phyloP scores from a whole-genome alignment of 37 sponge, comb jelly and placozoan genomes.

The Lycopodina hypogea region DNA sequence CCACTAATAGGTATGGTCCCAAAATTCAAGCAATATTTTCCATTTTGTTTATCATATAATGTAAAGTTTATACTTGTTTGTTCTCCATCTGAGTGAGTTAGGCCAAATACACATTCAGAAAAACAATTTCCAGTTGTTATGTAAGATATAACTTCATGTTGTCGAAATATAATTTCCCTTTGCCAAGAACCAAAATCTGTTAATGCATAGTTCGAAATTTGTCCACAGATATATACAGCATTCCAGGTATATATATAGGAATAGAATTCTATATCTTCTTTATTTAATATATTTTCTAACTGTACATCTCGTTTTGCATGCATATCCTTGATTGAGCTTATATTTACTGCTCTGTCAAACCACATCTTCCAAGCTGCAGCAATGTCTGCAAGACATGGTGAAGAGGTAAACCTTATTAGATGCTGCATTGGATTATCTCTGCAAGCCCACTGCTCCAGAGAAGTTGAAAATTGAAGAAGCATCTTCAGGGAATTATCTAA shows the following conservation, averaged over 20 bases:
- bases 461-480: constrained; percentile 2
- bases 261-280: background rate
- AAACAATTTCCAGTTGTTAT: constrained; percentile 18
- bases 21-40: constrained; percentile 9
- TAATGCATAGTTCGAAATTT: background rate
- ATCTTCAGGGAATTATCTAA: constrained; percentile 5
- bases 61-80: constrained; percentile 5
- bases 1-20: constrained; percentile 1
- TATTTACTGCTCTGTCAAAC: background rate
- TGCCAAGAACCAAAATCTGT: too few species aligned
- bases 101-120: constrained; percentile 19
- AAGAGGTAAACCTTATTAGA: constrained; percentile 9
- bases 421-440: background rate
- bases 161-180: background rate
- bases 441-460: constrained; percentile 2
- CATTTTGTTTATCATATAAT: constrained; percentile 22
- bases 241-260: background rate
- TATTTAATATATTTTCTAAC: background rate
- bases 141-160: background rate
- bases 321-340: constrained; percentile 1
- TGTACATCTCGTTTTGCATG: background rate
- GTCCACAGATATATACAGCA: background rate
- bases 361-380: constrained; percentile 25
- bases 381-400: background rate
- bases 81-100: background rate